phyloP scores from a whole-genome alignment of 2,888 invertebrate genomes.

The Cantharis nigra region DNA sequence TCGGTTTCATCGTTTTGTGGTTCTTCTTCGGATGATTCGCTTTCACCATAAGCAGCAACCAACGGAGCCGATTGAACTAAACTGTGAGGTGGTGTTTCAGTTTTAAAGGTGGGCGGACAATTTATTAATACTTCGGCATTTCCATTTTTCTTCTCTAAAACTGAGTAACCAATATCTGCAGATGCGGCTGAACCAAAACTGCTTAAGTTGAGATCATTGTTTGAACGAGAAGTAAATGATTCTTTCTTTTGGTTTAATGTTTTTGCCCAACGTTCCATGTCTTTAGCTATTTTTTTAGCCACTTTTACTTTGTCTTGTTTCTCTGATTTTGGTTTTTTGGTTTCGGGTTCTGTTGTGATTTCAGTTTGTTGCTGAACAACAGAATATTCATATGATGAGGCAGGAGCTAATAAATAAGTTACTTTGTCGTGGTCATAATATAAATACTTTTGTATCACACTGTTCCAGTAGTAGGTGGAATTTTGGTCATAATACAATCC shows the following conservation, averaged over 20 bases:
- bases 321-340: conserved; percentile 72
- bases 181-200: conserved; percentile 66
- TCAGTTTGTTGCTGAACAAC: conserved; percentile 42
- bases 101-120: conserved; percentile 48
- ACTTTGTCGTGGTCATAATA: conserved; percentile 87
- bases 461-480: conserved; percentile 96
- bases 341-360: conserved; percentile 52
- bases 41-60: conserved; percentile 80
- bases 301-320: conserved; percentile 95
- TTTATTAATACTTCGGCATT: conserved; percentile 16
- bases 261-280: conserved; percentile 95
- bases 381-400: conserved; percentile 42
- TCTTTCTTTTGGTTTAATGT: conserved; percentile 96
- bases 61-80: conserved; percentile 55
- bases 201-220: conserved; percentile 35
- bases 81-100: conserved; percentile 35
- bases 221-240: conserved; percentile 50
- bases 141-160: conserved; percentile 76
- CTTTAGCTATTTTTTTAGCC: conserved; percentile 96
- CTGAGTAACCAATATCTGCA: conserved; percentile 92
- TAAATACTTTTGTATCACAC: conserved; percentile 86
- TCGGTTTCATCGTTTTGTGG: conserved; percentile 69
- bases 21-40: conserved; percentile 67
- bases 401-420: conserved; percentile 64
- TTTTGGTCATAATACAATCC: conserved; percentile 95